These are phyloP conservation scores for Metopolophium dirhodum DNA, from an alignment of 1,140 invertebrate genomes.

Conservation along the genomic window DNA sequence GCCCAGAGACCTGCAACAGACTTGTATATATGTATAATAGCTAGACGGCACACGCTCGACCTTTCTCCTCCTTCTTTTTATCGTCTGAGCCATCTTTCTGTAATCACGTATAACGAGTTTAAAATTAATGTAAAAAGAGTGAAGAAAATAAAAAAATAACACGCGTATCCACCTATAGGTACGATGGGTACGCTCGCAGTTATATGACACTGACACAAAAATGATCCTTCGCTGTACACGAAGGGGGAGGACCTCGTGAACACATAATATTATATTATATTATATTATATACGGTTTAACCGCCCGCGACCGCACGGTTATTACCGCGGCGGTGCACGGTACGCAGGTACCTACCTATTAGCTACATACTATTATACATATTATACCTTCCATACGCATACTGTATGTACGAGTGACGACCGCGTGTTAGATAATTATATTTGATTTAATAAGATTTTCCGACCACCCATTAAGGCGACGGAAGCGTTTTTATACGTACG, in stretches of 20 bases:
- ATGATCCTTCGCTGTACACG: background rate
- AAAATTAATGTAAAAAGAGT: slow-evolving; percentile 20
- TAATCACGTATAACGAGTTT: background rate
- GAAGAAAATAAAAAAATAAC: background rate
- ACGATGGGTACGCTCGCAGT: background rate
- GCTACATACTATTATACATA: background rate
- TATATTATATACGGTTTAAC: slow-evolving; percentile 5
- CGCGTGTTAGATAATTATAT: slow-evolving; percentile 13
- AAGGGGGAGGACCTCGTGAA: background rate
- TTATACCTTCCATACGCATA: background rate
- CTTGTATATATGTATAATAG: background rate
- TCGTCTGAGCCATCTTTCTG: background rate
- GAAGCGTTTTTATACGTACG: slow-evolving; percentile 3
- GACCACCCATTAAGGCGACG: slow-evolving; percentile 34
- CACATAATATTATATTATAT: slow-evolving; percentile 16
- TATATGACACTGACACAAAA: slow-evolving; percentile 36
- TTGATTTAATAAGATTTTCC: slow-evolving; percentile 36
- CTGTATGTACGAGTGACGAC: background rate
- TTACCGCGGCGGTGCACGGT: background rate
- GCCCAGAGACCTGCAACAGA: background rate
- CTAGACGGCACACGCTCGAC: background rate
- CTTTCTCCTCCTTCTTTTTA: background rate
- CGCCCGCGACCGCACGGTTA: slow-evolving; percentile 9
- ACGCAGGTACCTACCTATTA: background rate
- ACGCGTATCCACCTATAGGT: background rate